Evolutionary conservation across 1,140 invertebrate species (phyloP), one percentile per base, ranked within the genome.

Genomic region (Vollenhovia emeryi): DNA sequence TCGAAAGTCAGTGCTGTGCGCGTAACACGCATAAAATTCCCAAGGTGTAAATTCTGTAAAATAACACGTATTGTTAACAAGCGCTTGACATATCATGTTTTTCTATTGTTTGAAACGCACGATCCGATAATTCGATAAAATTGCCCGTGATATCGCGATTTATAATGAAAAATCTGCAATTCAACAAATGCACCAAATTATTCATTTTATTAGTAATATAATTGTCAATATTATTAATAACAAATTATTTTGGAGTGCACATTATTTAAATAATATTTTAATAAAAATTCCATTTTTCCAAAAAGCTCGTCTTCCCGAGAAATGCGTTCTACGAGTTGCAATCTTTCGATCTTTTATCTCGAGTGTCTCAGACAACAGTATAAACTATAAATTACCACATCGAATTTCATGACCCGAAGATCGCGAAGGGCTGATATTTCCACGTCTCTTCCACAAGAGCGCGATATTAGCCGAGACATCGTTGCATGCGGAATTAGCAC

Each of bases 401-500:
- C 48, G 7, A 40, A 55, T 57, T 24, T 30, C 18, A 50, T 48
- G 21, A 50, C 3, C n/a, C 11, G 13, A 21, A 78, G n/a, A 64
- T 8, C 75, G 30, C 45, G 4, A 18, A 71, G 40, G 36, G 45
- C 33, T 33, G 21, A 71, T 73, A 24, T 1, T 18, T 33, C 36
- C 18, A 50, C 24, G n/a, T 57, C 13, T 43, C 71, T 7, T 30
- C n/a, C n/a, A 48, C 43, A 45, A 33, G 40, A 30, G 50, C 36
- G 33, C 48, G n/a, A 79, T 21, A 43, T 79, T 68, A 82, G 27
- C 48, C 64, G 4, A 55, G 76, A 80, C 48, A 24, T 45, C 66
- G 75, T 33, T 18, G 50, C 36, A 43, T 24, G 36, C 52, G n/a
- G 52, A 73, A 82, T 82, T 73, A 82, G 50, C 66, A 33, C 78